These are phyloP conservation scores for Malacoctenus gilli DNA, from an alignment of 2,797 vertebrate genomes.

Conservation along the genomic window DNA sequence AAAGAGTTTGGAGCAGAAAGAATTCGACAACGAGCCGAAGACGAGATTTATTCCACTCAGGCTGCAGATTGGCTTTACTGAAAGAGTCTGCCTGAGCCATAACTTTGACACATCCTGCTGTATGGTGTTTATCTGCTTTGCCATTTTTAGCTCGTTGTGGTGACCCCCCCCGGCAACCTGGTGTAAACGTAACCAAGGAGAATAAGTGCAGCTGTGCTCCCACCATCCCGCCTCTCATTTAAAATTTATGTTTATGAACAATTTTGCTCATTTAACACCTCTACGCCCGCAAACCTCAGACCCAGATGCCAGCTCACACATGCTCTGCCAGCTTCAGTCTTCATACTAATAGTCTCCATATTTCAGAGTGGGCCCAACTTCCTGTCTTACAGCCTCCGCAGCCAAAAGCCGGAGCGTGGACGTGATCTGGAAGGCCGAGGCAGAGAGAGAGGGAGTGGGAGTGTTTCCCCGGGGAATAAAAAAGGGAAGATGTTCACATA, in stretches of 20 bases:
- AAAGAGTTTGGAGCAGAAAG: conserved; percentile 27
- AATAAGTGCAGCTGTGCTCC: conserved; percentile 39
- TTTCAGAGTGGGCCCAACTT: conserved; percentile 43
- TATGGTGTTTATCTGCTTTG: conserved; percentile 22
- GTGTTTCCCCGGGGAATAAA: conserved; percentile 7
- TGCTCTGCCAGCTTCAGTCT: conserved; percentile 29
- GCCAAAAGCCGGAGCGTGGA: conserved; percentile 43
- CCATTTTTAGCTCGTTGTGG: not conserved
- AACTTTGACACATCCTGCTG: conserved; percentile 13
- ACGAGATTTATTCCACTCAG: conserved; percentile 20
- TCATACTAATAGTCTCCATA: conserved; percentile 61
- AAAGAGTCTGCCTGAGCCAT: conserved; percentile 1
- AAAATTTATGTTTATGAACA: conserved; percentile 48
- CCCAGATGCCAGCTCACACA: conserved; percentile 33
- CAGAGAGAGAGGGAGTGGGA: conserved; percentile 3
- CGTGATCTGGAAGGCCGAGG: conserved; percentile 17
- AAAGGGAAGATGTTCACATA: conserved; percentile 7
- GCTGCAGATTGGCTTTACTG: conserved; percentile 7
- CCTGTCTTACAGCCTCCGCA: conserved; percentile 41
- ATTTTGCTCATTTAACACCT: conserved; percentile 60
- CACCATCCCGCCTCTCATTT: conserved; percentile 36
- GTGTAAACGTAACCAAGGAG: conserved; percentile 28
- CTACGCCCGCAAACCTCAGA: conserved; percentile 44
- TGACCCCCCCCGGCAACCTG: no score
- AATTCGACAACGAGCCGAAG: conserved; percentile 23